Evolutionary conservation across 2,888 invertebrate species (phyloP).

Genomic region (Melanargia galathea): DNA sequence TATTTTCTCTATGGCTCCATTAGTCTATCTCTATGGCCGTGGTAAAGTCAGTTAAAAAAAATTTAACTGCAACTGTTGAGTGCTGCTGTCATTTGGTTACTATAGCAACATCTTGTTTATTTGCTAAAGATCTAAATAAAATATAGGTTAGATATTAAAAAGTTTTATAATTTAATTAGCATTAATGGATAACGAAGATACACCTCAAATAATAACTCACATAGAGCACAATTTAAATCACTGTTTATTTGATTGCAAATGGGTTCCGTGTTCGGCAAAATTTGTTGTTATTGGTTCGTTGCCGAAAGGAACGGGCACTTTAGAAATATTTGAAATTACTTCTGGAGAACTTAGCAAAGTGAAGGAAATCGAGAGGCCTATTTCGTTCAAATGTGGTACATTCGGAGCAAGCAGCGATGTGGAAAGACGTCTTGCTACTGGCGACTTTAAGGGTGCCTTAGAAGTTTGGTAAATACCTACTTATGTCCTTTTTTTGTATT

Average conservation of each 20-base stretch:
- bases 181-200: conserved; percentile 79
- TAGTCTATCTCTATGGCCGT: no score
- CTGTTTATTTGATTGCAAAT: conserved; percentile 95
- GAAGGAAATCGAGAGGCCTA: conserved; percentile 89
- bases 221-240: conserved; percentile 91
- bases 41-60: no score
- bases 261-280: conserved; percentile 97
- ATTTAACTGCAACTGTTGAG: no score
- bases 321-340: conserved; percentile 91
- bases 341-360: conserved; percentile 86
- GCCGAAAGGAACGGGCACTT: conserved; percentile 91
- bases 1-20: no score
- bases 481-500: not conserved
- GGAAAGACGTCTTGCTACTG: conserved; percentile 92
- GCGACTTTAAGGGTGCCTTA: conserved; percentile 93
- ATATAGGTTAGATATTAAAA: not conserved
- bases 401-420: conserved; percentile 94
- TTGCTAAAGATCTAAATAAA: conserved; percentile 40
- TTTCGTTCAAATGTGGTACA: conserved; percentile 95
- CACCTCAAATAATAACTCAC: conserved; percentile 95
- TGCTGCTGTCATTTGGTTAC: conserved; percentile 44
- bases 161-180: not conserved
- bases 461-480: conserved; percentile 87
- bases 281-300: conserved; percentile 94
- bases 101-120: conserved; percentile 62